A percentile compares a stretch with the other conserved stretches of the same genome.
phyloP scores from a whole-genome alignment of 1,140 invertebrate genomes.

The Cyclina sinensis region DNA sequence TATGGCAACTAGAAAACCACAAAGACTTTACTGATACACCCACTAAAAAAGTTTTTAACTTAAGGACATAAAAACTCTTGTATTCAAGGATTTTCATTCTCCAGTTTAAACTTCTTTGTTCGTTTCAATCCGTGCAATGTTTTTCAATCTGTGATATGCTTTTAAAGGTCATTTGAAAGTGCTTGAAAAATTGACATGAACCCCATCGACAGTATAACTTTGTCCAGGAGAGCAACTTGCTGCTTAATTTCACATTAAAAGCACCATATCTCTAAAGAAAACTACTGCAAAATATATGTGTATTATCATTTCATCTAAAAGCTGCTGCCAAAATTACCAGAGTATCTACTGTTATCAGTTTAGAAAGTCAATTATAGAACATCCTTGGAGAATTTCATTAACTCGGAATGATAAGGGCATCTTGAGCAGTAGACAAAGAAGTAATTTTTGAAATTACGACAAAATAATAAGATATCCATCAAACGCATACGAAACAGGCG shows the following conservation, averaged over 20 bases:
- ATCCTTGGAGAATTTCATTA: slow-evolving; percentile 47
- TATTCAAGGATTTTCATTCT: no score
- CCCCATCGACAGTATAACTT: no score
- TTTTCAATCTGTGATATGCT: no score
- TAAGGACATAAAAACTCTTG: no score
- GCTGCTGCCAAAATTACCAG: slow-evolving; percentile 32
- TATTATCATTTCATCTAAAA: slow-evolving; percentile 44
- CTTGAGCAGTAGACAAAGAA: slow-evolving; percentile 24
- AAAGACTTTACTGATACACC: no score
- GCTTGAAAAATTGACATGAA: no score
- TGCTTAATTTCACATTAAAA: not conserved
- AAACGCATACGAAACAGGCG: not conserved
- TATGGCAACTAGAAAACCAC: no score
- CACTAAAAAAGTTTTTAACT: no score
- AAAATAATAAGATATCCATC: slow-evolving; percentile 21
- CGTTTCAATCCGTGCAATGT: no score
- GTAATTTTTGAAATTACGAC: slow-evolving; percentile 11
- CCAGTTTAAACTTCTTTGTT: no score
- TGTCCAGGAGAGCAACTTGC: no score
- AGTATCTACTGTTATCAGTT: slow-evolving; percentile 35
- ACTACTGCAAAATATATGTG: not conserved
- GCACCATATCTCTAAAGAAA: not conserved
- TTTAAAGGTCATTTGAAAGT: no score
- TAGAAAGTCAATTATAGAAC: slow-evolving; percentile 45
- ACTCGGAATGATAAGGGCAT: slow-evolving; percentile 27